A percentile compares a stretch with the other conserved stretches of the same genome.
Conservation (phyloP, 2,113 vertebrate species). For the Tyrannus savana region DNA sequence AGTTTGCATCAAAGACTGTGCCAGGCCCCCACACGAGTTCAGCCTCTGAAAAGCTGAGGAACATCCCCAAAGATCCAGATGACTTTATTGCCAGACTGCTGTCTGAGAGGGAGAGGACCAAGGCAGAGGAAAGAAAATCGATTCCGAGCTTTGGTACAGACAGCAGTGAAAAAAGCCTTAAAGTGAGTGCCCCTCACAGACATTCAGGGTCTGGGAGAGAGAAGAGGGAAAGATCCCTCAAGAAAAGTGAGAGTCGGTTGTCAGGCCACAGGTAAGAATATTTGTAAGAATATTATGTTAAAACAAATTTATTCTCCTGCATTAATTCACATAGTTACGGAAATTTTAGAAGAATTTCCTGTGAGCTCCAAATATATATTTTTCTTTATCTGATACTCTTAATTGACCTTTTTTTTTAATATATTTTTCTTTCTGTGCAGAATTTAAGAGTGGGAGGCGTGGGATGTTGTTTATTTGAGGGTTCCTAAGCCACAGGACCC, state of each 20-base stretch:
- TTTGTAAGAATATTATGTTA: background rate
- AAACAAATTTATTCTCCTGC: background rate
- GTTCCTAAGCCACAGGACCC: background rate
- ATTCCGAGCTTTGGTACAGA: background rate
- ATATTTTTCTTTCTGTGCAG: background rate
- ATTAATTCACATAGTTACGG: background rate
- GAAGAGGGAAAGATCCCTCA: conserved; percentile 26
- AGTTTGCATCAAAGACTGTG: background rate
- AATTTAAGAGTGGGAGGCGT: fast-evolving
- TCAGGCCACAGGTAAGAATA: conserved; percentile 68
- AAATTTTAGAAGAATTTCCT: background rate
- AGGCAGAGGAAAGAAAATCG: background rate
- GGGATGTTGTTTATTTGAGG: background rate
- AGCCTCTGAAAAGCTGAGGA: background rate
- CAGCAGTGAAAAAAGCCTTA: background rate
- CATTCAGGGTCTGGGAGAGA: conserved; percentile 48
- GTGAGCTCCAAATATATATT: background rate
- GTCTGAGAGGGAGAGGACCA: background rate
- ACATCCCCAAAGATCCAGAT: background rate
- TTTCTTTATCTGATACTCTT: background rate
- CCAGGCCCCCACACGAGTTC: background rate
- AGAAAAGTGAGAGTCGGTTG: background rate
- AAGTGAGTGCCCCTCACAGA: background rate
- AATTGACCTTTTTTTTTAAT: fast-evolving
- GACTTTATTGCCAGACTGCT: background rate